Evolutionary conservation across 2,888 invertebrate species (phyloP).

Genomic region (Stegana nigrithorax): DNA sequence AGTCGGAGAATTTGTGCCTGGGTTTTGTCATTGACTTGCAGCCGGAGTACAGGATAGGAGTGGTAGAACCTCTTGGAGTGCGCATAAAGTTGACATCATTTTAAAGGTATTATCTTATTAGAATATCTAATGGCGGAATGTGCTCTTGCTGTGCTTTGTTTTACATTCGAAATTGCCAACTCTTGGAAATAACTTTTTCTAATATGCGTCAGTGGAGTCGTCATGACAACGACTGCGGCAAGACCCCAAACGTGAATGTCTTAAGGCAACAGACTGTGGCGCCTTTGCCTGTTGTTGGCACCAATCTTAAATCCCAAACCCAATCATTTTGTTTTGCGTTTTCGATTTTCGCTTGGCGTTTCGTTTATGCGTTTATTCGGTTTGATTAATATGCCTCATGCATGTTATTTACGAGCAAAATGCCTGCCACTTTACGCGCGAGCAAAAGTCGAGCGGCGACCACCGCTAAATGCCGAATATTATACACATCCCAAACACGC

Average conservation of each 20-base stretch:
- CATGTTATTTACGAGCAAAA: too few relatives aligned
- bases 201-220: slow-evolving; percentile 17
- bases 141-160: slow-evolving; percentile 34
- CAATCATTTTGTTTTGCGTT: too few relatives aligned
- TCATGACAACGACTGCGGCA: background rate
- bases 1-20: too few relatives aligned
- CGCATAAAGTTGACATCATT: slow-evolving; percentile 7
- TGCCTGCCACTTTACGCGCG: too few relatives aligned
- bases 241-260: background rate
- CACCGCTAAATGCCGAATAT: slow-evolving; percentile 8
- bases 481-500: too few relatives aligned
- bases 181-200: slow-evolving; percentile 15
- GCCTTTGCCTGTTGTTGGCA: too few relatives aligned
- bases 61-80: background rate
- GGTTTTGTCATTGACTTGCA: too few relatives aligned
- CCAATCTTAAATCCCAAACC: too few relatives aligned
- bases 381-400: slow-evolving; percentile 7
- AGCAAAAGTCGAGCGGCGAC: slow-evolving; percentile 12
- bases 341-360: too few relatives aligned
- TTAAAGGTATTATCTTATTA: slow-evolving; percentile 51
- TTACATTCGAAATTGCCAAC: too few relatives aligned
- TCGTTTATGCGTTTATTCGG: too few relatives aligned
- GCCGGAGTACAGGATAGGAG: background rate
- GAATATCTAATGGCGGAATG: slow-evolving; percentile 53
- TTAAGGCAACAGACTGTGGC: background rate